Percentiles rank a stretch among this genome's conserved stretches.
Conservation (phyloP, 2,888 invertebrate species). For the Drosophila neonasuta region DNA sequence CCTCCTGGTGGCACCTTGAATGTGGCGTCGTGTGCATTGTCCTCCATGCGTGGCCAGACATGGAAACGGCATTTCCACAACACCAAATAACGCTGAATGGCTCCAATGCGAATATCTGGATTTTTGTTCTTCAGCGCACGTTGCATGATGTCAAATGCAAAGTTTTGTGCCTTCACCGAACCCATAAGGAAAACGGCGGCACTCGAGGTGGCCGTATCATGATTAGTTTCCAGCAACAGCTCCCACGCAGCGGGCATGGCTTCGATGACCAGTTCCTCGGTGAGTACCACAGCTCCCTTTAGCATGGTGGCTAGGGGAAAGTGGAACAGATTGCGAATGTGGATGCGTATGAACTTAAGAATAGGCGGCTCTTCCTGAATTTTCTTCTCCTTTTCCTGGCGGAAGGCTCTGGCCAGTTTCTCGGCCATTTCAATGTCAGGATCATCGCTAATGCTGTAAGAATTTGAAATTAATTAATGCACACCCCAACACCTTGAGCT, state of each 20-base stretch:
- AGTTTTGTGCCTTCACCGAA: constrained; percentile 95
- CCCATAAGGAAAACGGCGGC: constrained; percentile 96
- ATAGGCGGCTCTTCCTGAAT: constrained; percentile 87
- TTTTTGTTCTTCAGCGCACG: constrained; percentile 92
- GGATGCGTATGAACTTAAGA: constrained; percentile 90
- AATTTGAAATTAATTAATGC: neutral
- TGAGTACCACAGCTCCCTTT: constrained; percentile 94
- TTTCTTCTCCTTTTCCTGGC: constrained; percentile 82
- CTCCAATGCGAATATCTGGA: constrained; percentile 90
- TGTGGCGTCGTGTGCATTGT: constrained; percentile 92
- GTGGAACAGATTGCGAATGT: constrained; percentile 94
- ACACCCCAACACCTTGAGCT: fast-evolving
- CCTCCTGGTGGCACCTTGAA: constrained; percentile 99
- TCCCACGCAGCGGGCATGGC: constrained; percentile 98
- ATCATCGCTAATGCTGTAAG: constrained; percentile 79
- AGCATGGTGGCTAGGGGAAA: constrained; percentile 92
- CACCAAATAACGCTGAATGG: constrained; percentile 93
- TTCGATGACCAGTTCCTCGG: constrained; percentile 93
- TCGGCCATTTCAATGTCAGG: constrained; percentile 81
- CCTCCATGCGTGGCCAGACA: constrained; percentile 99
- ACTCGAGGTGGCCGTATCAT: constrained; percentile 91
- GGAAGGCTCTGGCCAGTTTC: constrained; percentile 79
- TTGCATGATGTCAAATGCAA: constrained; percentile 94
- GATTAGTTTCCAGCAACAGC: constrained; percentile 93
- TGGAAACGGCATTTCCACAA: constrained; percentile 98